phyloP scores from a whole-genome alignment of 2,888 invertebrate genomes.

The Temnothorax rugatulus region DNA sequence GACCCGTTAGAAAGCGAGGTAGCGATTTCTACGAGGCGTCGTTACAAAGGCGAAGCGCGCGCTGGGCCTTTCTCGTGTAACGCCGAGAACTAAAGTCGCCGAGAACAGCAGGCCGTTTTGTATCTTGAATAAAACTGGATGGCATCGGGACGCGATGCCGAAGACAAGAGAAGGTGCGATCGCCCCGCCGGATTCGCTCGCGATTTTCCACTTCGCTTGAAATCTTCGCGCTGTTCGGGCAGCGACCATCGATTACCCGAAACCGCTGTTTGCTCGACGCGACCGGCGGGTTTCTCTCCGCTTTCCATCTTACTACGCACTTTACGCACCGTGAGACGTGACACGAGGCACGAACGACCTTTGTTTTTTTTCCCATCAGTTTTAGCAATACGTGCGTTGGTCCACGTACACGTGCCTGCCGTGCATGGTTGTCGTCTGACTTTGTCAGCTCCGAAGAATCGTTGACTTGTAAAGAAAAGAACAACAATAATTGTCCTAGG shows the following conservation, averaged over 20 bases:
- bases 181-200: not conserved
- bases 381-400: not conserved
- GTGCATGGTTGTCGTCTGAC: no score
- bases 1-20: conserved; percentile 33
- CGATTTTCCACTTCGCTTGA: not conserved
- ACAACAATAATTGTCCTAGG: no score
- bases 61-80: not conserved
- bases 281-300: conserved; percentile 17
- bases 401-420: no score
- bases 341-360: not conserved
- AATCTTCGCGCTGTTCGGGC: not conserved
- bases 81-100: not conserved
- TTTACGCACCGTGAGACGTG: not conserved
- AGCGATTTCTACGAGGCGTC: conserved; percentile 3
- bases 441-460: no score
- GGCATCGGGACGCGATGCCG: not conserved
- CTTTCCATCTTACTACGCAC: conserved; percentile 20
- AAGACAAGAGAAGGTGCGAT: not conserved
- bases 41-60: not conserved
- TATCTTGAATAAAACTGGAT: not conserved
- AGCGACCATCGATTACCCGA: conserved; percentile 5
- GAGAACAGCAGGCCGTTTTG: not conserved
- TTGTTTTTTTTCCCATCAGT: not conserved
- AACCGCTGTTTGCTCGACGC: conserved; percentile 6
- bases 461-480: no score